These are phyloP conservation scores for Axea sp. DNA, from an alignment of 2,888 invertebrate species.

Conservation along the genomic window DNA sequence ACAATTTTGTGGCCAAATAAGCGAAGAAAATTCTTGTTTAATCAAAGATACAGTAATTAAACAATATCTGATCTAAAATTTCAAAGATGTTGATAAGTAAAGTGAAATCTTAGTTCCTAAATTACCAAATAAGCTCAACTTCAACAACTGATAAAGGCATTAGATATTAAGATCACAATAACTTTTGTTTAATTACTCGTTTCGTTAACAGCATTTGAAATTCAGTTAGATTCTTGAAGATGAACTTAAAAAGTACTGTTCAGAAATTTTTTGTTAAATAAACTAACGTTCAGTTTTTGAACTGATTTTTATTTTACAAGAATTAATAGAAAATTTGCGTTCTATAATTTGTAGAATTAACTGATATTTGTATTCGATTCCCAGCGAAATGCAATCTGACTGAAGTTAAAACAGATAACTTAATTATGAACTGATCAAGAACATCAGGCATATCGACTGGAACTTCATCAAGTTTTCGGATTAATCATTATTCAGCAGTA, in stretches of 20 bases:
- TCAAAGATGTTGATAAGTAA: conserved; percentile 24
- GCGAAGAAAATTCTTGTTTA: conserved; percentile 11
- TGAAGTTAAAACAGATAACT: conserved; percentile 41
- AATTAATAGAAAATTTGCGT: conserved; percentile 9
- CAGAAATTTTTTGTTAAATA: too few relatives aligned
- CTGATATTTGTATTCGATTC: conserved; percentile 46
- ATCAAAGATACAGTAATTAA: conserved; percentile 10
- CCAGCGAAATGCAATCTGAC: conserved; percentile 35
- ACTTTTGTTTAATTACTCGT: conserved; percentile 14
- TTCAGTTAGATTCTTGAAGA: too few relatives aligned
- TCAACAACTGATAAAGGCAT: conserved; percentile 22
- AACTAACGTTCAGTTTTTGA: too few relatives aligned
- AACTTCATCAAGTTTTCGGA: conserved; percentile 43
- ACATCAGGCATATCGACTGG: conserved; percentile 38
- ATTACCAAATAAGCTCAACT: conserved; percentile 36
- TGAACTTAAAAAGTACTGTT: too few relatives aligned
- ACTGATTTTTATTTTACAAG: conserved; percentile 13
- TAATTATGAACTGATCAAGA: conserved; percentile 51
- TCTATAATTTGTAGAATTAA: conserved; percentile 20
- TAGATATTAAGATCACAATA: conserved; percentile 15
- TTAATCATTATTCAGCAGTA: conserved; percentile 34
- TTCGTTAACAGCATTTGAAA: too few relatives aligned
- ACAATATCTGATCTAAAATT: conserved; percentile 8
- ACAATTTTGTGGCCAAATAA: conserved; percentile 6
- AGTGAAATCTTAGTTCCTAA: conserved; percentile 18